Evolutionary conservation across 2,113 vertebrate species (phyloP).

Genomic region (Motacilla tschutschensis): DNA sequence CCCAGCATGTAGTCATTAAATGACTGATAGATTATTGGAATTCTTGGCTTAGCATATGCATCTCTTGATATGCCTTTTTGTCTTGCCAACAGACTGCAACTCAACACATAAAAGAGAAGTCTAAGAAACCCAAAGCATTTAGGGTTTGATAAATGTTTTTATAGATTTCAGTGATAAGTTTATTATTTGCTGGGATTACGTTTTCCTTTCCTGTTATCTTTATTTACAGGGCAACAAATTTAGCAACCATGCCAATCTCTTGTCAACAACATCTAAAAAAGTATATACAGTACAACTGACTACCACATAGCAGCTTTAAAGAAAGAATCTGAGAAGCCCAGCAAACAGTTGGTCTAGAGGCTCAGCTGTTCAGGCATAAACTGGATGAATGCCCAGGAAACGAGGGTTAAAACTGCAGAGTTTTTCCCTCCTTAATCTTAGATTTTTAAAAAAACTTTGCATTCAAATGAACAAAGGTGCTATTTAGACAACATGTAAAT

Average conservation of each 20-base stretch:
- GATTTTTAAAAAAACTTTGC: not conserved
- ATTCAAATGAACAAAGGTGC: not conserved
- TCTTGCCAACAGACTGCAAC: constrained; percentile 11
- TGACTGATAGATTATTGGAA: constrained; percentile 19
- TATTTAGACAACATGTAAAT: not conserved
- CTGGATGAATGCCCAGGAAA: not conserved
- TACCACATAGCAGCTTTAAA: not conserved
- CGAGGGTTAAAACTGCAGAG: not conserved
- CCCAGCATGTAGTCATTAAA: not conserved
- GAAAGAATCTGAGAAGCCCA: constrained; percentile 4
- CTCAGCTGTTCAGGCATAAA: constrained; percentile 36
- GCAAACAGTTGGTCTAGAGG: constrained; percentile 27
- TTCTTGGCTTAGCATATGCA: not conserved
- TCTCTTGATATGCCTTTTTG: not conserved
- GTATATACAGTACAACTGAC: not conserved
- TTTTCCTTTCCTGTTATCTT: not conserved
- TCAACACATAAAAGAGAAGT: not conserved
- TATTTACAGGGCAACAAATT: not conserved
- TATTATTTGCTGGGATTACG: not conserved
- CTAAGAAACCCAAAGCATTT: not conserved
- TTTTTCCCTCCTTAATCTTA: not conserved
- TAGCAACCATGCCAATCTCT: not conserved
- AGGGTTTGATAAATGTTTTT: not conserved
- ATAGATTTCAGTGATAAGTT: not conserved
- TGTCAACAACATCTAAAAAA: constrained; percentile 4